These are phyloP conservation scores for Hypomecis punctinalis DNA, from an alignment of 2,888 invertebrate species.

Conservation along the genomic window DNA sequence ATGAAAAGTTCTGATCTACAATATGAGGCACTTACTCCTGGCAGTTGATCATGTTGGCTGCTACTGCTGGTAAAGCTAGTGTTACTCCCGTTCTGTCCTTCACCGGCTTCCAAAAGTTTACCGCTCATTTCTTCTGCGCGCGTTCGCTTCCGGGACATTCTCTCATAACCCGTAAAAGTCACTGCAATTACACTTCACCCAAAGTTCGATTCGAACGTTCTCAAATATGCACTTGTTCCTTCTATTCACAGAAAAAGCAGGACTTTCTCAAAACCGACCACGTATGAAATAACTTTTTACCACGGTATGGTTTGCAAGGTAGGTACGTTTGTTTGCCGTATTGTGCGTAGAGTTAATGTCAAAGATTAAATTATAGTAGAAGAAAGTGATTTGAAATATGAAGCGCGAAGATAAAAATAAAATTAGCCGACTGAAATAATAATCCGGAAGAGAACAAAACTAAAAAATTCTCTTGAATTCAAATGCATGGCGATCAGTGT, in stretches of 20 bases:
- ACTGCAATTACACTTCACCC: conserved; percentile 17
- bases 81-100: conserved; percentile 67
- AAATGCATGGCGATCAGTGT: too few species aligned
- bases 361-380: neutral
- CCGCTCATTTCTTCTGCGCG: conserved; percentile 72
- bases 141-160: conserved; percentile 78
- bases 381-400: neutral
- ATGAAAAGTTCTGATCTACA: neutral
- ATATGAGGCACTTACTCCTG: conserved; percentile 55
- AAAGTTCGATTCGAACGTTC: neutral
- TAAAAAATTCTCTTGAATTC: too few species aligned
- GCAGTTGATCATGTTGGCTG: conserved; percentile 53
- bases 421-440: neutral
- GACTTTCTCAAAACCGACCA: neutral
- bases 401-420: conserved; percentile 5
- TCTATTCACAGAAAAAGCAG: conserved; percentile 3
- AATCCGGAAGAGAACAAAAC: neutral
- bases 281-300: neutral
- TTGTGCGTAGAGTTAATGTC: neutral
- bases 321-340: neutral
- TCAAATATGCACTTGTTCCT: neutral
- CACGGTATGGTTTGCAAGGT: neutral
- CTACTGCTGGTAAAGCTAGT: conserved; percentile 61
- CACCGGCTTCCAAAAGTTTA: conserved; percentile 62
- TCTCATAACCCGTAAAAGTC: conserved; percentile 61